A percentile compares a stretch with the other conserved stretches of the same genome.
phyloP scores from a whole-genome alignment of 2,113 vertebrate genomes.

The Chlorodrepanis virens region DNA sequence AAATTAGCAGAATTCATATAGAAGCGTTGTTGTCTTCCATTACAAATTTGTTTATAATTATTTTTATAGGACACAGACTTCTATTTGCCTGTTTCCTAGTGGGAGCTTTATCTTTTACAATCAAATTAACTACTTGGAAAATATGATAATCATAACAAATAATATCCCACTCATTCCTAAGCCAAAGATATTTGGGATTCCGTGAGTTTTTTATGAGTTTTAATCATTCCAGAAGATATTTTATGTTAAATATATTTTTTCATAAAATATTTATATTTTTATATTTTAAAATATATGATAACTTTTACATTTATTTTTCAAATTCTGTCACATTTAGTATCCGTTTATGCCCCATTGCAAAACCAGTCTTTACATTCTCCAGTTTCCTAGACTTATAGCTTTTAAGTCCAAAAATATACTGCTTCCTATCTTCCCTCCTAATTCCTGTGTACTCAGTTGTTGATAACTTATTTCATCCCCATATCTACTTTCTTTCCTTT shows the following conservation, averaged over 20 bases:
- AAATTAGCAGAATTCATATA: neutral
- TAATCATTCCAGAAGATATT: neutral
- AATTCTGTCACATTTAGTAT: neutral
- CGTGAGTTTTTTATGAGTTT: neutral
- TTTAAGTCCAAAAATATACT: neutral
- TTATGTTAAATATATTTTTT: neutral
- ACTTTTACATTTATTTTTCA: neutral
- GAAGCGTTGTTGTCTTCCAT: neutral
- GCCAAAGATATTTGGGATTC: neutral
- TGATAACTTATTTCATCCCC: neutral
- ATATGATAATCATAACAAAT: neutral
- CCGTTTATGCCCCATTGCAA: neutral
- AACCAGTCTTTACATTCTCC: neutral
- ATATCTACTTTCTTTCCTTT: neutral
- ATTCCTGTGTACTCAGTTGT: neutral
- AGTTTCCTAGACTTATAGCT: neutral
- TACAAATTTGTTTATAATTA: neutral
- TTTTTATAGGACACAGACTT: neutral
- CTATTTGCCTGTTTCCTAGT: neutral
- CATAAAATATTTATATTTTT: neutral
- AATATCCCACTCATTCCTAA: neutral
- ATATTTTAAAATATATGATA: neutral
- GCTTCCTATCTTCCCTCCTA: neutral
- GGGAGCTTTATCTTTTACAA: neutral
- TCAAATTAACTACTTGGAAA: neutral